Percentiles rank a stretch among this genome's conserved stretches.
Conservation (phyloP, 2,888 invertebrate species). For the Panopea generosa region DNA sequence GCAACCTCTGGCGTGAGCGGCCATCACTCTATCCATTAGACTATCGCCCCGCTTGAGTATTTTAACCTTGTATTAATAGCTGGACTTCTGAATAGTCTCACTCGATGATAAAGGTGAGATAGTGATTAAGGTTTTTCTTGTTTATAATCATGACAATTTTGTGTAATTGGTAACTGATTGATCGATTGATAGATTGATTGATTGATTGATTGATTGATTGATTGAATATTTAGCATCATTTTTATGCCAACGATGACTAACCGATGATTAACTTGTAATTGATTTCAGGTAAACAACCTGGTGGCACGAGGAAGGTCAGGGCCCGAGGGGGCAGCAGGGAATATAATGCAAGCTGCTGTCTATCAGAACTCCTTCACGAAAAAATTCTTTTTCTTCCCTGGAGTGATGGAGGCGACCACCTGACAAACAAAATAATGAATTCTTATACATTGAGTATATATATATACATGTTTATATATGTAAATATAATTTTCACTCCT, state of each 20-base stretch:
- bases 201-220: neutral
- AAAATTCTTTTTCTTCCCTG: slow-evolving; percentile 66
- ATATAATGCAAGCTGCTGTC: slow-evolving; percentile 56
- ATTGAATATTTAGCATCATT: neutral
- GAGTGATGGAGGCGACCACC: slow-evolving; percentile 34
- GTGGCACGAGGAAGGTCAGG: slow-evolving; percentile 59
- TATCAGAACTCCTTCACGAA: slow-evolving; percentile 53
- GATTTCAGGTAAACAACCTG: slow-evolving; percentile 59
- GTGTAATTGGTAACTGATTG: neutral
- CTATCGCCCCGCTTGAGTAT: too few relatives aligned
- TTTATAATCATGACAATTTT: neutral
- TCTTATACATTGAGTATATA: too few relatives aligned
- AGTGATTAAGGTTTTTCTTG: too few relatives aligned
- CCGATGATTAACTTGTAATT: neutral
- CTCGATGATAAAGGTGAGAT: too few relatives aligned
- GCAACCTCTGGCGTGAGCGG: too few relatives aligned
- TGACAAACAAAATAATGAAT: too few relatives aligned
- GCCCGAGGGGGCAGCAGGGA: neutral
- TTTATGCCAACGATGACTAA: neutral
- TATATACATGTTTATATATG: too few relatives aligned
- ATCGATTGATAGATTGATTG: too few relatives aligned
- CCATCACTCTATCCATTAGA: too few relatives aligned
- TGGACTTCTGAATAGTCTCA: too few relatives aligned
- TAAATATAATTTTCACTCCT: too few relatives aligned
- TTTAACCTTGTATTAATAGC: too few relatives aligned